Percentiles rank a stretch among this genome's conserved stretches.
Evolutionary conservation across 2,888 invertebrate genomes (phyloP).

Genomic region (Aricia artaxerxes): DNA sequence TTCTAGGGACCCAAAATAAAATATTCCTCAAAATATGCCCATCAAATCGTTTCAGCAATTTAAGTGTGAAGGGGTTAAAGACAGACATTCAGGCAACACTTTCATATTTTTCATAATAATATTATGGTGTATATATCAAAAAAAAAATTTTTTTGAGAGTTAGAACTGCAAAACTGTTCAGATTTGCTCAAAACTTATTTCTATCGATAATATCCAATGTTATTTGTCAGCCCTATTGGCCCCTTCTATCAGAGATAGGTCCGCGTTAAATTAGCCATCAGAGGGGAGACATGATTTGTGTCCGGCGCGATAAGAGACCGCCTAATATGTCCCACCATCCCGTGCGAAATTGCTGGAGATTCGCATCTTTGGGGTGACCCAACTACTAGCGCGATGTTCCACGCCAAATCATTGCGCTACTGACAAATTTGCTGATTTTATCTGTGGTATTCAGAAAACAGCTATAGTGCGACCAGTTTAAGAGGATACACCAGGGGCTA

Average conservation of each 20-base stretch:
- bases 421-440: background rate
- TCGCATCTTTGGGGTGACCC: slow-evolving; percentile 44
- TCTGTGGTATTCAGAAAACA: background rate
- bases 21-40: too few relatives aligned
- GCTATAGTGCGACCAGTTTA: background rate
- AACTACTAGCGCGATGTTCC: background rate
- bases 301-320: slow-evolving; percentile 47
- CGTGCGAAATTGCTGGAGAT: slow-evolving; percentile 52
- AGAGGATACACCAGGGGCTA: too few relatives aligned
- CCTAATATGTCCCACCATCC: slow-evolving; percentile 50
- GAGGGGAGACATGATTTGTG: slow-evolving; percentile 60
- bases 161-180: background rate
- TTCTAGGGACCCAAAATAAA: too few relatives aligned
- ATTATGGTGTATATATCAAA: too few relatives aligned
- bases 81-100: too few relatives aligned
- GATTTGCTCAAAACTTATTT: background rate
- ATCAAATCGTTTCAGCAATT: too few relatives aligned
- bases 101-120: background rate
- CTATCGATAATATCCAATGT: background rate
- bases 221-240: slow-evolving; percentile 23
- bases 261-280: slow-evolving; percentile 57
- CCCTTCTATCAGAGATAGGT: slow-evolving; percentile 32
- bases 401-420: background rate
- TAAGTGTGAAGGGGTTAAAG: too few relatives aligned
- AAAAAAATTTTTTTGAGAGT: background rate